phyloP scores from a whole-genome alignment of 2,797 vertebrate species.

The Balearica regulorum region DNA sequence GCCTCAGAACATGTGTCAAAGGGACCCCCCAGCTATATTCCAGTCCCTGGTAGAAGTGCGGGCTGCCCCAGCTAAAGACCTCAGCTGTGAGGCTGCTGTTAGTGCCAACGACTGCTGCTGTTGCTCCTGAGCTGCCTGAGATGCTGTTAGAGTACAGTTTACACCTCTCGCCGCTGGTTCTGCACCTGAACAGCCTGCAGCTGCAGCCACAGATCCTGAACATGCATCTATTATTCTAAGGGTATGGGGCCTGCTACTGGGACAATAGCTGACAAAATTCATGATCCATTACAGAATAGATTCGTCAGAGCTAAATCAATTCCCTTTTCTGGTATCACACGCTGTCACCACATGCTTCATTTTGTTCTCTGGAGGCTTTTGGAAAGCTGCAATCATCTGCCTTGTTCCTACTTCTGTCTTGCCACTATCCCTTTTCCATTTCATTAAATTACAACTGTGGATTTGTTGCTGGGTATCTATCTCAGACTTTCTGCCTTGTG shows the following conservation, averaged over 20 bases:
- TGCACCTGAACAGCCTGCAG: slow-evolving; percentile 30
- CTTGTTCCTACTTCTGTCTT: neutral
- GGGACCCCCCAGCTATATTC: neutral
- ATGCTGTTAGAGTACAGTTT: neutral
- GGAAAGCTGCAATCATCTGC: neutral
- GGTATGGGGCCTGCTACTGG: neutral
- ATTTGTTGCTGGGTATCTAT: neutral
- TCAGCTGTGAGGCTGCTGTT: neutral
- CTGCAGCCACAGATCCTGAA: neutral
- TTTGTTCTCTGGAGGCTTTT: slow-evolving; percentile 20
- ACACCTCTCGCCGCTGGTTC: neutral
- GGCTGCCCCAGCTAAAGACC: neutral
- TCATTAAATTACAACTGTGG: neutral
- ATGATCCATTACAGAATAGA: neutral
- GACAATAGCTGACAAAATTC: slow-evolving; percentile 17
- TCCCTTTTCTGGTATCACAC: neutral
- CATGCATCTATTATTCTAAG: neutral
- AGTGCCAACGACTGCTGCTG: neutral
- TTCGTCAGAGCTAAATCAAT: slow-evolving; percentile 10
- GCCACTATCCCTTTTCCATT: neutral
- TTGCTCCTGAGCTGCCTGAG: neutral
- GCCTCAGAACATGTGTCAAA: neutral
- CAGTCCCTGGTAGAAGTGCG: neutral
- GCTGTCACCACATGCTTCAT: neutral
- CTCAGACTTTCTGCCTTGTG: neutral